phyloP scores from a whole-genome alignment of 2,888 invertebrate genomes.

The Stictocephala bisonia region DNA sequence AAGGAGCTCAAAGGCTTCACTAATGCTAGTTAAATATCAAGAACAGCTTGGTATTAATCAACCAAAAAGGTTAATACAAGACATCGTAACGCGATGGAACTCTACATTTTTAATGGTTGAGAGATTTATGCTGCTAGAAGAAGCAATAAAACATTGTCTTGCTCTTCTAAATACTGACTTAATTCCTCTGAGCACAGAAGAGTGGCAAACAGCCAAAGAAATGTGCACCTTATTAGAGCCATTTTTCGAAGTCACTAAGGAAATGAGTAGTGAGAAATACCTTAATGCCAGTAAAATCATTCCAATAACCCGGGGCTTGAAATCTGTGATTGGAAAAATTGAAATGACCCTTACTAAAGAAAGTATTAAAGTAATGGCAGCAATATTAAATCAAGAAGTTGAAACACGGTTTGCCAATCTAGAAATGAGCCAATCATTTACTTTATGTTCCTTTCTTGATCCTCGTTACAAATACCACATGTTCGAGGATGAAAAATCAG shows the following conservation, averaged over 20 bases:
- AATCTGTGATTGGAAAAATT: background rate
- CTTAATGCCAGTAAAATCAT: constrained; percentile 40
- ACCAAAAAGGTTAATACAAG: constrained; percentile 22
- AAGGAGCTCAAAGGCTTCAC: background rate
- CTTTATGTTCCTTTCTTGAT: no score
- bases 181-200: background rate
- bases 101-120: constrained; percentile 6
- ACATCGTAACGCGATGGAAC: constrained; percentile 22
- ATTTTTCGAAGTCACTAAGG: constrained; percentile 42
- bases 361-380: constrained; percentile 8
- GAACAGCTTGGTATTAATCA: constrained; percentile 1
- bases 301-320: constrained; percentile 28
- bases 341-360: background rate
- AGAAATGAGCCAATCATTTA: no score
- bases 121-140: background rate
- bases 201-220: background rate
- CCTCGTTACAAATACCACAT: no score
- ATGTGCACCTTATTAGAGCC: constrained; percentile 36
- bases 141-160: constrained; percentile 46
- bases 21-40: constrained; percentile 8
- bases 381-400: no score
- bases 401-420: no score
- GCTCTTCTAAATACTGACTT: constrained; percentile 43
- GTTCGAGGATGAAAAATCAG: no score
- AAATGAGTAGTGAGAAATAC: constrained; percentile 46